Conservation (phyloP, 2,888 invertebrate genomes). For the Dyspetes luteomarginatus region DNA sequence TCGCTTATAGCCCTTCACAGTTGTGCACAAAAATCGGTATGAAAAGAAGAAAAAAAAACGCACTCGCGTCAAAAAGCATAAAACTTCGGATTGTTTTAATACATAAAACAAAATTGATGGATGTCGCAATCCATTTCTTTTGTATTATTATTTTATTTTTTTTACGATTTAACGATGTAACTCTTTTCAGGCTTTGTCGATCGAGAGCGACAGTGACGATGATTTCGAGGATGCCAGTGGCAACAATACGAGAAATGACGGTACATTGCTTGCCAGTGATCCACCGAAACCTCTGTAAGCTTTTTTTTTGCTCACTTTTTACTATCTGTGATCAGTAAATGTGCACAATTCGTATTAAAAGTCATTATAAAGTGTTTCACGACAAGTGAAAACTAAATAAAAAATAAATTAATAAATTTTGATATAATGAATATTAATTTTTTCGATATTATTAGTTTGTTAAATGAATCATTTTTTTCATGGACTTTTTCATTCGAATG, state of each 20-base stretch:
- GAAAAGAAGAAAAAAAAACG: too few relatives aligned
- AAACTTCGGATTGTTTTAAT: not conserved
- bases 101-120: conserved; percentile 31
- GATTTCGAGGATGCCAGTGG: conserved; percentile 93
- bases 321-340: not conserved
- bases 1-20: not conserved
- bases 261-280: conserved; percentile 97
- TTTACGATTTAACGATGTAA: conserved; percentile 25
- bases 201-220: conserved; percentile 87
- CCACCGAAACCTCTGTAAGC: conserved; percentile 98
- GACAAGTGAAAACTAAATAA: conserved; percentile 1
- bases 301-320: conserved; percentile 25
- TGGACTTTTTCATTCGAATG: not conserved
- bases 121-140: too few relatives aligned
- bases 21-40: conserved; percentile 25
- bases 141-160: too few relatives aligned
- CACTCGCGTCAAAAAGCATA: not conserved
- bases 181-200: conserved; percentile 76
- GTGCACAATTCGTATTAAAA: not conserved
- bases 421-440: not conserved
- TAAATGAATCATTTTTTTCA: not conserved
- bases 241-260: conserved; percentile 94
- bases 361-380: not conserved
- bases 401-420: not conserved
- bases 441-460: not conserved